Evolutionary conservation across 1,140 invertebrate genomes (phyloP).

Genomic region (Armadillidium nasatum): DNA sequence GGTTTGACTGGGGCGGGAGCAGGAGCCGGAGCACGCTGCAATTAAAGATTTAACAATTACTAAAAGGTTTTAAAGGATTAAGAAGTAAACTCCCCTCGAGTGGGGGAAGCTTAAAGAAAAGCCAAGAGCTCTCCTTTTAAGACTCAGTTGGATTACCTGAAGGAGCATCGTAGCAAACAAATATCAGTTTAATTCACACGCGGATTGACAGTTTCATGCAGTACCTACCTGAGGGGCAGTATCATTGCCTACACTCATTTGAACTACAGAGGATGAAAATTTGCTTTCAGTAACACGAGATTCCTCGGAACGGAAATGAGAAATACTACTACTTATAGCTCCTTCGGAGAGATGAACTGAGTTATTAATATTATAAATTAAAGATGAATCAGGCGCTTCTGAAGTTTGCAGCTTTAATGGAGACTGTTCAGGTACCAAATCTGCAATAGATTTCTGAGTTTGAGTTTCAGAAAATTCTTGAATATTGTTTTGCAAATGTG

Average conservation of each 20-base stretch:
- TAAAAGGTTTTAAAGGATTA: background rate
- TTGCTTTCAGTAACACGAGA: background rate
- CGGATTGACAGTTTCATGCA: background rate
- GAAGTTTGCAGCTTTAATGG: too few relatives aligned
- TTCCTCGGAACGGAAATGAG: conserved; percentile 3
- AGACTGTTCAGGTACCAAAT: too few relatives aligned
- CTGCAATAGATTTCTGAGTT: too few relatives aligned
- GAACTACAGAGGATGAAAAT: background rate
- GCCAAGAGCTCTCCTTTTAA: conserved; percentile 10
- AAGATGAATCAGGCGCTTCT: too few relatives aligned
- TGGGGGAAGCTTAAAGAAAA: conserved; percentile 4
- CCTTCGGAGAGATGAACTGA: background rate
- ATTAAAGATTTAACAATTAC: background rate
- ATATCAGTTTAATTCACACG: background rate
- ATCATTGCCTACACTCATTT: background rate
- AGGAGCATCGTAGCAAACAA: background rate
- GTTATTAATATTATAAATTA: too few relatives aligned
- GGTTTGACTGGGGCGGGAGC: conserved; percentile 28
- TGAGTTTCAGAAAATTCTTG: too few relatives aligned
- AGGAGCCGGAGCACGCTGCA: conserved; percentile 47
- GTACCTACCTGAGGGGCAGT: background rate
- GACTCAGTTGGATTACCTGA: background rate
- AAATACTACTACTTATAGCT: background rate
- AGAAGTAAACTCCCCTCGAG: background rate
- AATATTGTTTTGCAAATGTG: too few relatives aligned